These are phyloP conservation scores for Aurelia sp. DNA, from an alignment of 30 jellyfish, hydroid and myxozoan species.

Conservation along the genomic window DNA sequence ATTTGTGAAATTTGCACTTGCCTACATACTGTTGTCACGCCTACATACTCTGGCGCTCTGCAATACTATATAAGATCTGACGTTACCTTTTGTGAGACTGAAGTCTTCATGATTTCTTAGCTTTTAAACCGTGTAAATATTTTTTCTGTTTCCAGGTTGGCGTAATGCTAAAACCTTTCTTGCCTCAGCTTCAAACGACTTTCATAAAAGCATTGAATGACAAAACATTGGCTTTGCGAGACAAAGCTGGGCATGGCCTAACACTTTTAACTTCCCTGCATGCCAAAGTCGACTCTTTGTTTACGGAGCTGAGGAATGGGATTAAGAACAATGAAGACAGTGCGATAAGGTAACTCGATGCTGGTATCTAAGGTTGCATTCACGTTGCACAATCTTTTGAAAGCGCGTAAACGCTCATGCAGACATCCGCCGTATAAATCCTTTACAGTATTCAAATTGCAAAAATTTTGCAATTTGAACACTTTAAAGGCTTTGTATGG, in stretches of 20 bases:
- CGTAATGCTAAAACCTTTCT: conserved; percentile 81
- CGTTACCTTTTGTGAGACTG: no score
- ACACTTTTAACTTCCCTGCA: conserved; percentile 81
- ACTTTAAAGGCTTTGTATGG: no score
- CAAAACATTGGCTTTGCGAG: conserved; percentile 78
- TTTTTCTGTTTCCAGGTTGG: conserved; percentile 75
- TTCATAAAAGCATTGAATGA: conserved; percentile 86
- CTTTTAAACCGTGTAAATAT: not conserved
- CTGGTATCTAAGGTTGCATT: no score
- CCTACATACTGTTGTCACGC: no score
- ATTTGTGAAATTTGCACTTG: no score
- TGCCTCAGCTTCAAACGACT: conserved; percentile 94
- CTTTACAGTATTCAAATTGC: no score
- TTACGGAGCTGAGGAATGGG: conserved; percentile 81
- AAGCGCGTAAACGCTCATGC: no score
- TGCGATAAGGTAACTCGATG: conserved; percentile 54
- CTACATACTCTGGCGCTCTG: no score
- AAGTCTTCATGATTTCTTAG: not conserved
- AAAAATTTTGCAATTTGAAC: no score
- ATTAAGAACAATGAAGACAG: conserved; percentile 85
- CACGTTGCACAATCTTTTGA: no score
- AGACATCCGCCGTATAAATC: no score
- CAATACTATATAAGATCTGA: no score
- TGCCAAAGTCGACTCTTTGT: conserved; percentile 85
- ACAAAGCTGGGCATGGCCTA: conserved; percentile 78